Conservation (phyloP, 2,888 invertebrate genomes). For the Monopis laevigella region DNA sequence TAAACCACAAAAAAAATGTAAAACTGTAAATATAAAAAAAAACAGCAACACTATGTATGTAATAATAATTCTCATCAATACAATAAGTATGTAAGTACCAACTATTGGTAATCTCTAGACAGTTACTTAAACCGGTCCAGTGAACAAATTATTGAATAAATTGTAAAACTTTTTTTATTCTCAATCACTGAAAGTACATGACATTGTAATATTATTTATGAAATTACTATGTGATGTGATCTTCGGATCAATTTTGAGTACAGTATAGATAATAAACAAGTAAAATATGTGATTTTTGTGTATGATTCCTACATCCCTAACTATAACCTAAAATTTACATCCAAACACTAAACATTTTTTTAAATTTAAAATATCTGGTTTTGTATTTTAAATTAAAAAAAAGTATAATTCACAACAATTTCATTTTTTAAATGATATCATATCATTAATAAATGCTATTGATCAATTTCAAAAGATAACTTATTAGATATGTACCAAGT, state of each 20-base stretch:
- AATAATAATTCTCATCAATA: slow-evolving; percentile 59
- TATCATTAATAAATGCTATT: too few relatives aligned
- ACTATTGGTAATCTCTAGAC: slow-evolving; percentile 57
- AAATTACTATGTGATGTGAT: slow-evolving; percentile 79
- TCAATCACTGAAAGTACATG: slow-evolving; percentile 67
- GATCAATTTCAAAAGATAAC: too few relatives aligned
- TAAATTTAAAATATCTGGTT: too few relatives aligned
- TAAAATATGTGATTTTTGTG: slow-evolving; percentile 71
- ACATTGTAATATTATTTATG: slow-evolving; percentile 69
- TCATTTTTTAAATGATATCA: too few relatives aligned
- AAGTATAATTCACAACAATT: too few relatives aligned
- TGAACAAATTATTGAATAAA: slow-evolving; percentile 67
- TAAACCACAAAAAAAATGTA: slow-evolving; percentile 68
- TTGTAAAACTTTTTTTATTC: slow-evolving; percentile 65
- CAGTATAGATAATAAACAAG: slow-evolving; percentile 79
- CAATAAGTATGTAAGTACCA: slow-evolving; percentile 62
- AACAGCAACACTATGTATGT: slow-evolving; percentile 63
- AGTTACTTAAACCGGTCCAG: slow-evolving; percentile 64
- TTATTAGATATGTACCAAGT: too few relatives aligned
- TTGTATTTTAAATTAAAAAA: too few relatives aligned
- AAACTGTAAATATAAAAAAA: slow-evolving; percentile 69
- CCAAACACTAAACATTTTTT: too few relatives aligned
- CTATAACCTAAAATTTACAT: too few relatives aligned
- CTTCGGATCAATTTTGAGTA: slow-evolving; percentile 79
- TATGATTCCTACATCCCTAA: too few relatives aligned